Base-by-base conservation (phyloP, 1,140 invertebrate species). In the Atta cephalotes region DNA sequence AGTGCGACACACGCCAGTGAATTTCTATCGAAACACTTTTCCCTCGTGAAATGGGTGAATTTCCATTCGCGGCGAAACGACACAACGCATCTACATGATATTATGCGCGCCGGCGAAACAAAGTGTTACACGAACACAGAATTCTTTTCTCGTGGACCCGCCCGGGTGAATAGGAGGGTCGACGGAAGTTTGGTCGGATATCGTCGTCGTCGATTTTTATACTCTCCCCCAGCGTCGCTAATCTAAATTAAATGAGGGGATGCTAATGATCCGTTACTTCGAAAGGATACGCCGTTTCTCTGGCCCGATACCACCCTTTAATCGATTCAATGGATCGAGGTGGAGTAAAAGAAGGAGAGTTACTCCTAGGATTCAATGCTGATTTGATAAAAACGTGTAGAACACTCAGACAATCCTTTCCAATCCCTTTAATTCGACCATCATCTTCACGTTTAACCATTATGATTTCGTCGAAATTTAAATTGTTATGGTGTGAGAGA, bases 191-290 rank as follows among this genome's bases (percentile, higher is more conserved):
- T 49, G 62, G 68, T 84, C 63, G 85, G 86, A 85, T 88, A 78
- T 85, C 65, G 87, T 66, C 74, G 72, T 82, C 82, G 84, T 70
- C 56, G 66, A 79, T 77, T 88, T 81, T 88, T 80, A 77, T 70
- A 85, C 80, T 62, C 56, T 14, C 16, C n/a, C 6, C 87, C 31
- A 56, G 66, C 51, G 58, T 84, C 88, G 89, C 90, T 92, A 92
- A 92, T 92, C 90, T 91, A 92, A 92, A 92, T 92, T 92, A 92
- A 92, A 92, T 91, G 90, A 92, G 90, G 89, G 90, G 87, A 92
- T 91, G 89, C 89, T 92, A 92, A 92, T 92, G 92, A 92, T 92
- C 91, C 90, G 91, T 92, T 92, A 92, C 89, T 84, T 70, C 78
- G 86, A 90, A 91, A 92, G 90, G 88, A 86, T 90, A 91, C 87